A percentile compares a stretch with the other conserved stretches of the same genome.
phyloP scores from a whole-genome alignment of 2,888 invertebrate species.

The Mechanitis messenoides region DNA sequence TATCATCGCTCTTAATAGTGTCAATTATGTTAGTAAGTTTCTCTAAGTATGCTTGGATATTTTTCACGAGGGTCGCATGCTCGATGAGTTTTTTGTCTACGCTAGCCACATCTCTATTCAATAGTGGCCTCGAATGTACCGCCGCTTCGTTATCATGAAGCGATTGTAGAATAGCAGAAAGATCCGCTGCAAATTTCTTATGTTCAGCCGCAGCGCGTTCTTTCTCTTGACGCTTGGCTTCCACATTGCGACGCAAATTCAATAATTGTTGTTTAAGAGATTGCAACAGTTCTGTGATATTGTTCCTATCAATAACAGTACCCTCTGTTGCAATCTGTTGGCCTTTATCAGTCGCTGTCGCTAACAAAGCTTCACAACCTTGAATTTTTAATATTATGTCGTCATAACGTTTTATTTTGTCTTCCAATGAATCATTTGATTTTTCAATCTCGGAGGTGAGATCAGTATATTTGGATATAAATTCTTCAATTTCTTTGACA shows the following conservation, averaged over 20 bases:
- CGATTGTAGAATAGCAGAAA: conserved; percentile 90
- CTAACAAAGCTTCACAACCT: conserved; percentile 91
- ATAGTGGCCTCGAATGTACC: conserved; percentile 87
- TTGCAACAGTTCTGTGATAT: conserved; percentile 91
- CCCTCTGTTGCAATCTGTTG: conserved; percentile 95
- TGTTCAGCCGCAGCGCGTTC: conserved; percentile 92
- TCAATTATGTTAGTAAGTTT: conserved; percentile 83
- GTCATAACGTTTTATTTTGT: conserved; percentile 91
- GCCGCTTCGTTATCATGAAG: conserved; percentile 88
- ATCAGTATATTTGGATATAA: conserved; percentile 90
- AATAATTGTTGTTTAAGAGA: conserved; percentile 90
- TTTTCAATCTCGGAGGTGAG: conserved; percentile 90
- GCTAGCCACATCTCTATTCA: conserved; percentile 85
- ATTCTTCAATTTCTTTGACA: conserved; percentile 90
- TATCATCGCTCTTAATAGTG: conserved; percentile 83
- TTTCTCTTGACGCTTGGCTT: conserved; percentile 90
- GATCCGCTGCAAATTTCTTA: conserved; percentile 86
- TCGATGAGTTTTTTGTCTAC: conserved; percentile 89
- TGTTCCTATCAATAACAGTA: conserved; percentile 89
- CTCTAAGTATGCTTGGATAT: conserved; percentile 82
- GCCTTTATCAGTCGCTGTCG: conserved; percentile 93
- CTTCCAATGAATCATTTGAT: conserved; percentile 87
- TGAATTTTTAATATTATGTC: conserved; percentile 91
- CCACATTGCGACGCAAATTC: conserved; percentile 86
- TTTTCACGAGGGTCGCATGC: conserved; percentile 81